Evolutionary conservation across 2,797 vertebrate species (phyloP).

Genomic region (Acipenser ruthenus): DNA sequence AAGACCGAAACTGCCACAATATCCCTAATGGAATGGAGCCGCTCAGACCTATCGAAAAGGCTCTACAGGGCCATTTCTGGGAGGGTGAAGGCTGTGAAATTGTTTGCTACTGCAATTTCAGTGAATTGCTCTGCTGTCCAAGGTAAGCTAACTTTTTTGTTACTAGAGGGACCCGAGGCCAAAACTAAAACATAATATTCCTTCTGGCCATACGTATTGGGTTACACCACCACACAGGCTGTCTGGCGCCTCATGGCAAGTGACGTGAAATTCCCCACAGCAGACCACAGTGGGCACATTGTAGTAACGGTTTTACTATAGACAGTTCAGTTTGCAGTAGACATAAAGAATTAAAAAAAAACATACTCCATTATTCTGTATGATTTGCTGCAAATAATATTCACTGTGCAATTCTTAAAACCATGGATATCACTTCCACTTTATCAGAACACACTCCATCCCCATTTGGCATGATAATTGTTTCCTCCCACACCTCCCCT

Average conservation of each 20-base stretch:
- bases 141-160: constrained; percentile 51
- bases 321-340: too few species aligned
- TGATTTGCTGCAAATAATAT: too few species aligned
- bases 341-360: too few species aligned
- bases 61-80: constrained; percentile 60
- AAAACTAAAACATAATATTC: constrained; percentile 1
- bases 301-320: constrained; percentile 4
- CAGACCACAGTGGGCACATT: constrained; percentile 18
- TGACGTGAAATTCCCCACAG: constrained; percentile 5
- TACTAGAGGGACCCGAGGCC: constrained; percentile 18
- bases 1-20: constrained; percentile 47
- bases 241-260: constrained; percentile 8
- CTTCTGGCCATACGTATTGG: not conserved
- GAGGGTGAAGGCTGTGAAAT: constrained; percentile 57
- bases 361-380: too few species aligned
- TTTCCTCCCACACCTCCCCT: too few species aligned
- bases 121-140: constrained; percentile 66
- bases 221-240: not conserved
- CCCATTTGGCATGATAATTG: too few species aligned
- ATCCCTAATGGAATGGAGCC: constrained; percentile 35
- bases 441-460: too few species aligned
- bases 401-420: too few species aligned
- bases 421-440: too few species aligned
- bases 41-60: constrained; percentile 35
- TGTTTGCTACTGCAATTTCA: constrained; percentile 67